Conservation (phyloP, 2,797 vertebrate species). For the Pseudochromis fuscus region DNA sequence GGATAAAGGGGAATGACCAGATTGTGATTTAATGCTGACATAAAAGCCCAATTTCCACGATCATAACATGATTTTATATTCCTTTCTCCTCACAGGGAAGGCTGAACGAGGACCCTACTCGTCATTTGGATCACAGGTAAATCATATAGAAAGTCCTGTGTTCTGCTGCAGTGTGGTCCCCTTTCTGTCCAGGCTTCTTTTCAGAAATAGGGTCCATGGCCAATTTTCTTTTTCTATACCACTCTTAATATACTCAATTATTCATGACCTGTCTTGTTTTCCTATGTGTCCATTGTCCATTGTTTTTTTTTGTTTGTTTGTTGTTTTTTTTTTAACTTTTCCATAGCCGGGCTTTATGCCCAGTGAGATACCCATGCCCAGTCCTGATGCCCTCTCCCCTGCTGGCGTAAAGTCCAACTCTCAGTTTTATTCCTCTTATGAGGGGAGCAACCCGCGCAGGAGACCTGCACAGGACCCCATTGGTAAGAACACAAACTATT, state of each 20-base stretch:
- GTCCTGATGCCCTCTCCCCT: slow-evolving; percentile 89
- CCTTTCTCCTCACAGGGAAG: slow-evolving; percentile 85
- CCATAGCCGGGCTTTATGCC: slow-evolving; percentile 89
- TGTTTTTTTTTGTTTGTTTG: slow-evolving; percentile 28
- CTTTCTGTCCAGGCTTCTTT: background rate
- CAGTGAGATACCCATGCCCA: slow-evolving; percentile 90
- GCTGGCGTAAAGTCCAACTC: slow-evolving; percentile 88
- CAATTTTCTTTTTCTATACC: too few species aligned
- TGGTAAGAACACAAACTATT: slow-evolving; percentile 83
- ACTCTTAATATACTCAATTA: too few species aligned
- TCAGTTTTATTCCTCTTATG: slow-evolving; percentile 91
- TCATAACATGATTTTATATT: slow-evolving; percentile 61
- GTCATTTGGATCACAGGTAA: slow-evolving; percentile 88
- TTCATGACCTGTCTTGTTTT: too few species aligned
- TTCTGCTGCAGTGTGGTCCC: background rate
- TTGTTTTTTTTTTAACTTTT: slow-evolving; percentile 1
- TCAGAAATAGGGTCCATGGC: too few species aligned
- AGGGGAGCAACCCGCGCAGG: slow-evolving; percentile 82
- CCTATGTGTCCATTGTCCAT: background rate
- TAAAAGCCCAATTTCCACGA: slow-evolving; percentile 55
- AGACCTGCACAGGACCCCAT: slow-evolving; percentile 88
- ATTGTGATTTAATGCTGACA: slow-evolving; percentile 71
- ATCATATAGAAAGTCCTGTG: slow-evolving; percentile 10
- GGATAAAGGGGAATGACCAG: slow-evolving; percentile 49
- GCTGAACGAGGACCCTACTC: slow-evolving; percentile 87